These are phyloP conservation scores for Petrophora chlorosata DNA, from an alignment of 2,888 invertebrate species.

Conservation along the genomic window DNA sequence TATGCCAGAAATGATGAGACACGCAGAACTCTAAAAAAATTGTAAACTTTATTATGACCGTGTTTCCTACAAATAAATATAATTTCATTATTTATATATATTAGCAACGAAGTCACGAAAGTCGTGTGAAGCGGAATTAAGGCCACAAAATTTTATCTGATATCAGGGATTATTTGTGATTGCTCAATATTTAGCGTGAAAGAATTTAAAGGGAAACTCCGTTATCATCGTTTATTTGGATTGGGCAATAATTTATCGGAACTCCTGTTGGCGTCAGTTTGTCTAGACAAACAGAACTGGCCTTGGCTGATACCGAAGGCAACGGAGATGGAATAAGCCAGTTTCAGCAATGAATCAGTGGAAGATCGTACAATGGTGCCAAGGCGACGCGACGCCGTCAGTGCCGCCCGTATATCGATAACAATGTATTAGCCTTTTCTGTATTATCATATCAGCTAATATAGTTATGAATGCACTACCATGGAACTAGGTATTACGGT, in stretches of 20 bases:
- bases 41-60: too few relatives aligned
- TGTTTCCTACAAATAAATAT: too few relatives aligned
- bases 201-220: conserved; percentile 13
- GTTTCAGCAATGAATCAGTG: conserved; percentile 49
- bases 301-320: conserved; percentile 60
- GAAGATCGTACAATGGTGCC: conserved; percentile 65
- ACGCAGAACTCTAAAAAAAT: too few relatives aligned
- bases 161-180: conserved; percentile 7
- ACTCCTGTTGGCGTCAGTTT: conserved; percentile 23
- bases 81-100: too few relatives aligned
- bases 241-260: conserved; percentile 16
- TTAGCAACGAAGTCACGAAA: too few relatives aligned
- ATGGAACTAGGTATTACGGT: conserved; percentile 22
- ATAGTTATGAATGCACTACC: conserved; percentile 41
- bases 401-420: conserved; percentile 73
- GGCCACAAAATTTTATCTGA: conserved; percentile 28
- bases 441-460: conserved; percentile 37
- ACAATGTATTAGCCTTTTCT: conserved; percentile 62
- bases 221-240: conserved; percentile 24
- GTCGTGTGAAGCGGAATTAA: conserved; percentile 19
- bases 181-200: conserved; percentile 14
- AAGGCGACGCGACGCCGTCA: conserved; percentile 60
- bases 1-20: too few relatives aligned
- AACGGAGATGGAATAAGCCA: conserved; percentile 60
- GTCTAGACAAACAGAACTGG: conserved; percentile 60